Conservation (phyloP, 2,113 vertebrate species). For the Centropus unirufus region DNA sequence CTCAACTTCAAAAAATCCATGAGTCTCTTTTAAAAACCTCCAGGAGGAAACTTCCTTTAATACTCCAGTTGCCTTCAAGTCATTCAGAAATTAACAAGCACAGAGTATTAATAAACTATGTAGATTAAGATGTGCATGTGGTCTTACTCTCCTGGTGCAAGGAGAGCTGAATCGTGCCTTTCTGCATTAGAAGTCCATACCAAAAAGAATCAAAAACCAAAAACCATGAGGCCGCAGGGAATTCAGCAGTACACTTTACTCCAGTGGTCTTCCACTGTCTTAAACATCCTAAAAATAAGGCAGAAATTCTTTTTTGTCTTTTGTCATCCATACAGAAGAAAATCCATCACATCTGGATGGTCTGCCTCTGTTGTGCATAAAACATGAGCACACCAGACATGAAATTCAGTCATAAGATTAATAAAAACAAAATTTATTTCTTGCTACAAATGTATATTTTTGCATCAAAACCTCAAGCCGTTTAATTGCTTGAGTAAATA, state of each 20-base stretch:
- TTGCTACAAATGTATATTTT: background rate
- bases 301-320: background rate
- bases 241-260: background rate
- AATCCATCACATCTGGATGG: background rate
- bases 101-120: background rate
- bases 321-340: background rate
- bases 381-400: background rate
- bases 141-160: background rate
- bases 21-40: constrained; percentile 12
- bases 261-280: background rate
- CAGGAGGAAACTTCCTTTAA: constrained; percentile 26
- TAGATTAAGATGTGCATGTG: background rate
- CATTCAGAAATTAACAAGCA: constrained; percentile 23
- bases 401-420: background rate
- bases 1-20: constrained; percentile 30
- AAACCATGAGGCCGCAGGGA: background rate
- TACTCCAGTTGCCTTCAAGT: constrained; percentile 10
- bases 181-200: background rate
- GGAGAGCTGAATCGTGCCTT: background rate
- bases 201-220: background rate
- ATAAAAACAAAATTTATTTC: background rate
- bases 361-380: background rate
- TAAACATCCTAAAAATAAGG: background rate
- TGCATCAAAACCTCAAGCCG: background rate
- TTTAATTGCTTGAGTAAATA: background rate